Evolutionary conservation across 35 echinoderm and acorn worm species (phyloP).

Genomic region (Stichopus chloronotus): DNA sequence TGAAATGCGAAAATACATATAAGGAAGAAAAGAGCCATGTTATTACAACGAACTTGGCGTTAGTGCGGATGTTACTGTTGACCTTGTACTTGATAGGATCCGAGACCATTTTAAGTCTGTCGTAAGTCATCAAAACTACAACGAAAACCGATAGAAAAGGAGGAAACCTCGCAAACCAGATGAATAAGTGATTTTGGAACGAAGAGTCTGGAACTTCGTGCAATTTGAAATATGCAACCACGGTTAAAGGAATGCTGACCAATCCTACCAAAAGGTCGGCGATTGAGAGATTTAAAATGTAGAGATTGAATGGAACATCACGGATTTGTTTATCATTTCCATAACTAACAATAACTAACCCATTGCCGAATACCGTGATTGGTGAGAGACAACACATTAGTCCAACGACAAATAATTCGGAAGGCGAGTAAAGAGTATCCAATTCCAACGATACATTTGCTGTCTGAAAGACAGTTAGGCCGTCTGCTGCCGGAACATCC

Average conservation of each 20-base stretch:
- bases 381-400: background rate
- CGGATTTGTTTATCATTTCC: background rate
- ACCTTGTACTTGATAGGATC: background rate
- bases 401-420: background rate
- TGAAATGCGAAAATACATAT: background rate
- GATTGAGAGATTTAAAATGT: constrained; percentile 8
- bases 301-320: background rate
- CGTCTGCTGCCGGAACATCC: no score
- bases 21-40: constrained; percentile 7
- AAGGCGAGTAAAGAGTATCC: background rate
- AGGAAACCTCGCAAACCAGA: background rate
- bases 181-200: background rate
- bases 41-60: background rate
- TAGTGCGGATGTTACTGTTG: no score
- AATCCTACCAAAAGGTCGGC: constrained; percentile 13
- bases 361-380: background rate
- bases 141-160: background rate
- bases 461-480: no score
- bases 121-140: background rate
- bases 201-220: background rate
- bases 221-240: background rate
- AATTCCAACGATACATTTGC: no score
- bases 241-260: background rate
- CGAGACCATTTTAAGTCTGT: background rate
- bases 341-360: background rate